phyloP scores from a whole-genome alignment of 2,888 invertebrate genomes.

The Parnassius glacialis region DNA sequence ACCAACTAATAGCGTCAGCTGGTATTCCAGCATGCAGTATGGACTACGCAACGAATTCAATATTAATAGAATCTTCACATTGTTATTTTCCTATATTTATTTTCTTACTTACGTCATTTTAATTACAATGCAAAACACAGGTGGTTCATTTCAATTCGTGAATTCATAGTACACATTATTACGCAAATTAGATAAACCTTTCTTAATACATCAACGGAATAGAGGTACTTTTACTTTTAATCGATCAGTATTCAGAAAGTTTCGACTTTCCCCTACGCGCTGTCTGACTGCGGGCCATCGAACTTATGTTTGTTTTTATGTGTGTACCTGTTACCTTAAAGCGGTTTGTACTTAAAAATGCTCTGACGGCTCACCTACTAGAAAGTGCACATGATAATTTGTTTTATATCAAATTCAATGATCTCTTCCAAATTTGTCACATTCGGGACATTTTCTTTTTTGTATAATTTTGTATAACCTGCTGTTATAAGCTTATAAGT shows the following conservation, averaged over 20 bases:
- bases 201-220: slow-evolving; percentile 38
- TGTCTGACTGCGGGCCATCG: slow-evolving; percentile 35
- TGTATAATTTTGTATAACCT: too few species aligned
- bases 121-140: slow-evolving; percentile 31
- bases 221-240: slow-evolving; percentile 67
- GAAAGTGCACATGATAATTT: not conserved
- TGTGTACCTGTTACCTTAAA: slow-evolving; percentile 22
- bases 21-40: too few species aligned
- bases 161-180: slow-evolving; percentile 47
- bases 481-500: too few species aligned
- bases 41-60: too few species aligned
- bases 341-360: not conserved
- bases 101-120: slow-evolving; percentile 29
- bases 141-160: slow-evolving; percentile 26
- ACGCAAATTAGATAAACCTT: slow-evolving; percentile 47
- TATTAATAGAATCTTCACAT: too few species aligned
- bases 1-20: too few species aligned
- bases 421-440: too few species aligned
- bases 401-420: too few species aligned
- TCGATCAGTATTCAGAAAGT: slow-evolving; percentile 71
- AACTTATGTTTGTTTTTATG: slow-evolving; percentile 37
- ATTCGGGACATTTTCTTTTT: too few species aligned
- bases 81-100: not conserved
- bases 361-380: slow-evolving; percentile 1
- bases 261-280: slow-evolving; percentile 55